phyloP scores from a whole-genome alignment of 2,113 vertebrate genomes.

The Pelvicachromis taeniatus region DNA sequence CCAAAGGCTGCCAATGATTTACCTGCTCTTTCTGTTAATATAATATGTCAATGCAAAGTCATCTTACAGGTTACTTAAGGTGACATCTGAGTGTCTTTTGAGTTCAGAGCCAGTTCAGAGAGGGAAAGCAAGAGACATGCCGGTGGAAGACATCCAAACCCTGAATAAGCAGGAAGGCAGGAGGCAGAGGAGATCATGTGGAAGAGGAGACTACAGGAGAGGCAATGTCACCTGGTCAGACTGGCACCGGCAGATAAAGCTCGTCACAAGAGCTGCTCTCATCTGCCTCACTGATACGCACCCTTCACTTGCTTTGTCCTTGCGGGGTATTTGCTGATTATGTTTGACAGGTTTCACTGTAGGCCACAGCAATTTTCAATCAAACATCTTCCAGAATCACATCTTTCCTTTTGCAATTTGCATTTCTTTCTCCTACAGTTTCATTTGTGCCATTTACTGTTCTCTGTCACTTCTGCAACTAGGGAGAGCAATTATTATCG shows the following conservation, averaged over 20 bases:
- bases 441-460: neutral
- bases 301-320: neutral
- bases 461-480: neutral
- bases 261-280: constrained; percentile 3
- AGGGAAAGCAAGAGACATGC: neutral
- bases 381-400: neutral
- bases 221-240: constrained; percentile 38
- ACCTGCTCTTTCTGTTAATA: constrained; percentile 6
- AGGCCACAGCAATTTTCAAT: neutral
- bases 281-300: neutral
- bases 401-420: neutral
- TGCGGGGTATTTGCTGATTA: neutral
- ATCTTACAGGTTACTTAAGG: neutral
- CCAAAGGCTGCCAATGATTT: constrained; percentile 26
- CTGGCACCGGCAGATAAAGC: neutral
- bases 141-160: constrained; percentile 60
- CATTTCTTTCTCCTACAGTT: neutral
- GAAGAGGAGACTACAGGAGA: constrained; percentile 36
- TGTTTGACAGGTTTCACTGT: neutral
- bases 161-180: constrained; percentile 47
- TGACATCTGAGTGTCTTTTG: neutral
- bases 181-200: constrained; percentile 1
- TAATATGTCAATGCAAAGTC: constrained; percentile 13
- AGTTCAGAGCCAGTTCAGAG: neutral
- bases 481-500: neutral